phyloP scores from a whole-genome alignment of 2,797 vertebrate genomes.

The Pantherophis alleghaniensis region DNA sequence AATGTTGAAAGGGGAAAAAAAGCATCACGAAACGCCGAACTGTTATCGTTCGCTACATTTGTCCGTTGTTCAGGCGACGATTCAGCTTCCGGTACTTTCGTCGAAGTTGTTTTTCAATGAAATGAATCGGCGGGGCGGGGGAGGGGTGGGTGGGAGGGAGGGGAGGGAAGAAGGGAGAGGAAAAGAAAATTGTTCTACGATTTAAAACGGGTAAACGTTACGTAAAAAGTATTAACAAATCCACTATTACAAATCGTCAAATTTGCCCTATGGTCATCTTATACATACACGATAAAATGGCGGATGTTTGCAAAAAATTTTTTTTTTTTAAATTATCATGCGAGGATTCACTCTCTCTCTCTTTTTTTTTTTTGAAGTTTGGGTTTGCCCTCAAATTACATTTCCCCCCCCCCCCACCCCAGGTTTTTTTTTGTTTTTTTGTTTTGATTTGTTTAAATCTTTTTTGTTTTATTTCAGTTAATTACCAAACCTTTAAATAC shows the following conservation, averaged over 20 bases:
- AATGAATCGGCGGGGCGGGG: slow-evolving; percentile 74
- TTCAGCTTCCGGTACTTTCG: slow-evolving; percentile 56
- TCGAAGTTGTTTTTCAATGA: not conserved
- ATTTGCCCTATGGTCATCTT: slow-evolving; percentile 77
- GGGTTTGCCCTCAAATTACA: slow-evolving; percentile 70
- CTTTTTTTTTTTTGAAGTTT: slow-evolving; percentile 62
- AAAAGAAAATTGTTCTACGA: slow-evolving; percentile 75
- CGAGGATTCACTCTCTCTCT: slow-evolving; percentile 69
- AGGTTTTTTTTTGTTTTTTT: slow-evolving; percentile 25
- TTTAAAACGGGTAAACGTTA: slow-evolving; percentile 80
- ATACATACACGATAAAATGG: slow-evolving; percentile 83
- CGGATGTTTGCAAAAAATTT: slow-evolving; percentile 81
- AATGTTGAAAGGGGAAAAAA: slow-evolving; percentile 62
- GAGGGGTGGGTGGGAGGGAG: rapidly evolving
- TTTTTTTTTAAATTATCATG: slow-evolving; percentile 68
- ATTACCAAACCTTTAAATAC: slow-evolving; percentile 70
- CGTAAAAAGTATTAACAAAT: slow-evolving; percentile 85
- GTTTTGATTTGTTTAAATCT: not conserved
- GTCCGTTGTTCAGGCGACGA: slow-evolving; percentile 71
- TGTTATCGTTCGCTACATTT: slow-evolving; percentile 63
- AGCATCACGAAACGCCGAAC: slow-evolving; percentile 54
- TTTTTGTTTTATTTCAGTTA: slow-evolving; percentile 60
- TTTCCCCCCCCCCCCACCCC: slow-evolving; percentile 47
- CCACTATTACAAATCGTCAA: slow-evolving; percentile 81
- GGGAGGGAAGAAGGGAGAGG: not conserved